phyloP scores from a whole-genome alignment of 2,113 vertebrate species.

The Aspiorhynchus laticeps region DNA sequence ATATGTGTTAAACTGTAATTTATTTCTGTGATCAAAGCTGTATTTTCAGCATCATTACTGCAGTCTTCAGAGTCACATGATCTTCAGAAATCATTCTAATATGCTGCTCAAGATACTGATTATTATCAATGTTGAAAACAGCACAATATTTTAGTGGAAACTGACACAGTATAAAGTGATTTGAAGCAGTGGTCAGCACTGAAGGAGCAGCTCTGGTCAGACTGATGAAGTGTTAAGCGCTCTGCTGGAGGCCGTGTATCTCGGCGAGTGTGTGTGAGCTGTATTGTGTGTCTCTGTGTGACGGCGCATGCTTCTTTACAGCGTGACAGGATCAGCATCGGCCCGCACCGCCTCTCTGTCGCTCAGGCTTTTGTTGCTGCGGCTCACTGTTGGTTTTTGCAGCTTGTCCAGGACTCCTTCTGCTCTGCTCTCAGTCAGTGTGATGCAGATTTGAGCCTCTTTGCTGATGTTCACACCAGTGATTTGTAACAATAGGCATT shows the following conservation, averaged over 20 bases:
- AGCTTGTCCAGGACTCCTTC: conserved; percentile 10
- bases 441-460: neutral
- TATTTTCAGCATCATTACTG: neutral
- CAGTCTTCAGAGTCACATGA: neutral
- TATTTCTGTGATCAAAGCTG: neutral
- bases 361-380: conserved; percentile 43
- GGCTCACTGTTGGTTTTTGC: conserved; percentile 42
- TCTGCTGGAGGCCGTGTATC: neutral
- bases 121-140: neutral
- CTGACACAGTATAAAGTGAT: neutral
- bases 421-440: neutral
- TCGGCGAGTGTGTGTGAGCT: neutral
- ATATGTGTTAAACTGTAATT: neutral
- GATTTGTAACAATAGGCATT: neutral
- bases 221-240: neutral
- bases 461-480: neutral
- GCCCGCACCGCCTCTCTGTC: conserved; percentile 44
- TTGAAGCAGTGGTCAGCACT: neutral
- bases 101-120: neutral
- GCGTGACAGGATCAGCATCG: conserved; percentile 53
- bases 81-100: neutral
- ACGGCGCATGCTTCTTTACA: conserved; percentile 44
- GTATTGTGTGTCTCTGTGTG: conserved; percentile 38
- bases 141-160: neutral
- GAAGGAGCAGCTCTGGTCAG: neutral